Conservation (phyloP, 2,888 invertebrate species). For the Netelia inedita region DNA sequence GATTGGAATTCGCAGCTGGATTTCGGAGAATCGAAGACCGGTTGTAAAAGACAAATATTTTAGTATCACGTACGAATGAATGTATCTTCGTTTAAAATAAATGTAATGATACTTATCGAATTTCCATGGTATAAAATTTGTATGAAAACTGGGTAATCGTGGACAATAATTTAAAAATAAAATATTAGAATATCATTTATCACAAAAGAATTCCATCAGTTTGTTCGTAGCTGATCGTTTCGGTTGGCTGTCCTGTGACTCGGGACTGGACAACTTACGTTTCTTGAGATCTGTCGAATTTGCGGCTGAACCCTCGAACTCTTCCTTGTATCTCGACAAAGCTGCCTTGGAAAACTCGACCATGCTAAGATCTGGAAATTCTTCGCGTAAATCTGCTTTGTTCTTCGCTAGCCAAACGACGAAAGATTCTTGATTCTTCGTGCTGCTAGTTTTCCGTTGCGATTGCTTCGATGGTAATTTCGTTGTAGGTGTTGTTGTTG, state of each 20-base stretch:
- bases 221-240: constrained; percentile 76
- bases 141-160: background rate
- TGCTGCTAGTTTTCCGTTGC: constrained; percentile 73
- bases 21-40: constrained; percentile 15
- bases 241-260: constrained; percentile 69
- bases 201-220: constrained; percentile 76
- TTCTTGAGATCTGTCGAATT: constrained; percentile 75
- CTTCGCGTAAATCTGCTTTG: constrained; percentile 86
- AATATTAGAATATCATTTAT: constrained; percentile 69
- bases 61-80: constrained; percentile 55
- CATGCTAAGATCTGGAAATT: constrained; percentile 86
- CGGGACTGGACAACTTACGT: constrained; percentile 76
- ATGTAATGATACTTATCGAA: background rate
- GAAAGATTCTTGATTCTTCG: constrained; percentile 86
- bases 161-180: constrained; percentile 26
- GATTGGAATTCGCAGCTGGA: constrained; percentile 21
- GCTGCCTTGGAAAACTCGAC: constrained; percentile 87
- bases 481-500: constrained; percentile 55
- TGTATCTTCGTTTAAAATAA: background rate
- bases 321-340: constrained; percentile 86
- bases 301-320: constrained; percentile 51
- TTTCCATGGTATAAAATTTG: background rate
- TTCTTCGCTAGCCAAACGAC: constrained; percentile 88
- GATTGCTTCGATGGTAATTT: constrained; percentile 72
- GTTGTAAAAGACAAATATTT: constrained; percentile 40